Base-by-base conservation (phyloP, 2,797 vertebrate species). In the Bradypus variegatus region DNA sequence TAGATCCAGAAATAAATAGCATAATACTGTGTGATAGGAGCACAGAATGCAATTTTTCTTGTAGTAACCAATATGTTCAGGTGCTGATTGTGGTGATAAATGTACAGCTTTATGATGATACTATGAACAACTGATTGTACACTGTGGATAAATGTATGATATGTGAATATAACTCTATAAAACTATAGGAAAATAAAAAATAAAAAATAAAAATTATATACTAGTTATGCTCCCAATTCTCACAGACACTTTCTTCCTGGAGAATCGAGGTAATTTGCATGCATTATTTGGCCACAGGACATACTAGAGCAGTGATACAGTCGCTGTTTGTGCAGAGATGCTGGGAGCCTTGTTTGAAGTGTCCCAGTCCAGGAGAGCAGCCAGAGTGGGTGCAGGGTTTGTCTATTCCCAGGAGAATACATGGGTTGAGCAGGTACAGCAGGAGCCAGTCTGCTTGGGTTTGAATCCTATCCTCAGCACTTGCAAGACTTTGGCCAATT, bases 241-340 rank as follows among this genome's bases (percentile, higher is more conserved):
- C 77, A 65, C 25, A n/a, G 67, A 67, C 18, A 9, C 27, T 76
- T 38, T 58, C 36, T 48, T 16, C 33, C 77, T 13, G 3, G 77
- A 60, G 36, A 79, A 53, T 36, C 0, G 4, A 6, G 25, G 55
- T 33, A 3, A 75, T 60, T 38, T 53, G 12, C 8, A 0, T 29
- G 55, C 23, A 58, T 55, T 36, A 13, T 55, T 78, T 33, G 64
- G 75, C 36, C 18, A 11, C 31, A 10, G 73, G 76, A 31, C 31
- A 15, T 16, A 2, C 4, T 4, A 27, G 41, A 41, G 18, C 38
- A 13, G 38, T 0, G 4, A 0, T 0, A 4, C 16, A 29, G 72
- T 21, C 25, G 48, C 31, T 70, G 41, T 10, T 83, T 91, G 64
- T 50, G 86, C 8, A 15, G 78, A 64, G 67, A 60, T 36, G 23